These are phyloP conservation scores for Cartodere bifasciata DNA, from an alignment of 2,888 invertebrate species.

Conservation along the genomic window DNA sequence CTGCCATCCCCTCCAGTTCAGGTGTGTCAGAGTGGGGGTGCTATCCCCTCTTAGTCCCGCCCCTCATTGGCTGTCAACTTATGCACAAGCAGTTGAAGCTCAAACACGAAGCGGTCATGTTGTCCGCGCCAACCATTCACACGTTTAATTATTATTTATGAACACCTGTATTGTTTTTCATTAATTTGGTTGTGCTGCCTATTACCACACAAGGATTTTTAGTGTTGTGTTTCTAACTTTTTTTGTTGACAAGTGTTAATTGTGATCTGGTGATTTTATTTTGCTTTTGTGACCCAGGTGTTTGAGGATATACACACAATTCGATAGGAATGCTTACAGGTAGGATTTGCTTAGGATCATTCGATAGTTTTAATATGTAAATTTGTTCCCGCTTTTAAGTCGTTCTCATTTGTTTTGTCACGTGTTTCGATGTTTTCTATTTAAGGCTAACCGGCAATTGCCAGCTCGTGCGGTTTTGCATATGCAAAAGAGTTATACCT, in stretches of 20 bases:
- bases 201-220: constrained; percentile 16
- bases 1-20: constrained; percentile 26
- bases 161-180: constrained; percentile 23
- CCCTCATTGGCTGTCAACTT: constrained; percentile 37
- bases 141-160: constrained; percentile 28
- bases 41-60: constrained; percentile 35
- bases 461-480: constrained; percentile 10
- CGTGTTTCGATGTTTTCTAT: too few relatives aligned
- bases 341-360: constrained; percentile 16
- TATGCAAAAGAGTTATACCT: too few relatives aligned
- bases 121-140: constrained; percentile 33
- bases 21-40: constrained; percentile 31
- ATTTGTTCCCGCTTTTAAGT: constrained; percentile 9
- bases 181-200: constrained; percentile 14
- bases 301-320: constrained; percentile 24
- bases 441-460: too few relatives aligned
- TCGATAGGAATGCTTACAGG: constrained; percentile 30
- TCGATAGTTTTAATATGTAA: constrained; percentile 10
- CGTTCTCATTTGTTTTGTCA: too few relatives aligned
- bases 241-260: constrained; percentile 15
- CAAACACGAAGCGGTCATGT: constrained; percentile 35
- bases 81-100: constrained; percentile 37
- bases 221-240: constrained; percentile 23
- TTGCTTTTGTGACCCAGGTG: constrained; percentile 27
- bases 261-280: constrained; percentile 21